Evolutionary conservation across 2,797 vertebrate genomes (phyloP), one percentile per base, ranked within the genome.

Genomic region (Lycodopsis pacificus): DNA sequence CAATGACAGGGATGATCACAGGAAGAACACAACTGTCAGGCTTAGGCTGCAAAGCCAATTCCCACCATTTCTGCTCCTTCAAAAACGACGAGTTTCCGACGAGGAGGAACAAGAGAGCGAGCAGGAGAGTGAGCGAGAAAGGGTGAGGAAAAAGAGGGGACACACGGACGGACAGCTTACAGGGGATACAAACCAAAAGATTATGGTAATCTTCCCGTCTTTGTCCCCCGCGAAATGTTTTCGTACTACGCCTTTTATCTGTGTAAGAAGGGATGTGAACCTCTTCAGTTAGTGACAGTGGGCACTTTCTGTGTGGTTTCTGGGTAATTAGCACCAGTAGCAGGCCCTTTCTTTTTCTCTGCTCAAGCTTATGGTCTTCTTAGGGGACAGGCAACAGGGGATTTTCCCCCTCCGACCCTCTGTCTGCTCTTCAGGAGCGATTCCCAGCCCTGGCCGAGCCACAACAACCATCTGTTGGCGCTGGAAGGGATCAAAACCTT

Each of bases 241-340:
- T 99, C 96, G 98, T 99, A 97, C 97, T 96, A 97, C 95, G 97
- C 96, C 98, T 99, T 99, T 99, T 97, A 99, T 99, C 96, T 98
- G 95, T 96, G 96, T 97, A 97, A 96, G 96, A 96, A 97, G 96
- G 96, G 97, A 98, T 97, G 97, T 97, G 96, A 98, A 97, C 97
- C 98, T 99, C 98, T 99, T 97, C 96, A 98, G 96, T 97, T 95
- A 93, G 95, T 96, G 97, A 97, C 97, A 98, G 97, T 87, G 94
- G 97, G 96, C 96, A 98, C 97, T 99, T 99, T 99, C 98, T 99
- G 98, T 99, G 98, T 98, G 98, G 97, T 97, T 98, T 98, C 97
- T 98, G 97, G 96, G 97, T 99, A 99, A 99, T 99, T 99, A 99
- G 98, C 97, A 97, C 97, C 97, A 97, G 96, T 97, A 96, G 96